Conservation (phyloP, 2,888 invertebrate genomes). For the Ypsolopha scabrella region DNA sequence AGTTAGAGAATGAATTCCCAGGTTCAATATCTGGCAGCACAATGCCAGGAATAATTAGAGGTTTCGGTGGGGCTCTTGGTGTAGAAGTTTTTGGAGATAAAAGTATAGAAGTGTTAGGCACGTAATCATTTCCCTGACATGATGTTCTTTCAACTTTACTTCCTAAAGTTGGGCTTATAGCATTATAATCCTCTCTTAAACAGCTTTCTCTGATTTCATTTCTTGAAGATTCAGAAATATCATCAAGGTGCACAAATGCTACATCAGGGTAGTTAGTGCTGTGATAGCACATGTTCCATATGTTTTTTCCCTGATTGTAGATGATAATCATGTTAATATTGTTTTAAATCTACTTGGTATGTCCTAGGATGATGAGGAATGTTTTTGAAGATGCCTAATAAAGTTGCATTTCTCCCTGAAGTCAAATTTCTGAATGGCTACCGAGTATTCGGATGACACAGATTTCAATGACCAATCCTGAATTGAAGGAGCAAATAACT, state of each 20-base stretch:
- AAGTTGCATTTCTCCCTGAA: slow-evolving; percentile 42
- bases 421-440: slow-evolving; percentile 45
- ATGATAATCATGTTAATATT: slow-evolving; percentile 16
- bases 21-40: too few species aligned
- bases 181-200: too few species aligned
- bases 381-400: slow-evolving; percentile 22
- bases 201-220: slow-evolving; percentile 3
- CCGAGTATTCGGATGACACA: slow-evolving; percentile 32
- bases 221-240: slow-evolving; percentile 18
- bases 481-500: slow-evolving; percentile 15
- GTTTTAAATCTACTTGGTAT: neutral
- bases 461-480: slow-evolving; percentile 35
- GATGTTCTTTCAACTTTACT: too few species aligned
- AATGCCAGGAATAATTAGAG: neutral
- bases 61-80: neutral
- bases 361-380: slow-evolving; percentile 27
- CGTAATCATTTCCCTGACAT: too few species aligned
- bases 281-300: slow-evolving; percentile 60
- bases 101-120: too few species aligned
- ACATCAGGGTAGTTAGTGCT: slow-evolving; percentile 46
- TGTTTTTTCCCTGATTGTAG: slow-evolving; percentile 45
- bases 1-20: neutral
- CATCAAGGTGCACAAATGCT: slow-evolving; percentile 49
- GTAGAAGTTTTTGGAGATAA: neutral
- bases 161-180: too few species aligned